Base-by-base conservation (phyloP, 2,888 invertebrate species). In the Drosophila mimetica region DNA sequence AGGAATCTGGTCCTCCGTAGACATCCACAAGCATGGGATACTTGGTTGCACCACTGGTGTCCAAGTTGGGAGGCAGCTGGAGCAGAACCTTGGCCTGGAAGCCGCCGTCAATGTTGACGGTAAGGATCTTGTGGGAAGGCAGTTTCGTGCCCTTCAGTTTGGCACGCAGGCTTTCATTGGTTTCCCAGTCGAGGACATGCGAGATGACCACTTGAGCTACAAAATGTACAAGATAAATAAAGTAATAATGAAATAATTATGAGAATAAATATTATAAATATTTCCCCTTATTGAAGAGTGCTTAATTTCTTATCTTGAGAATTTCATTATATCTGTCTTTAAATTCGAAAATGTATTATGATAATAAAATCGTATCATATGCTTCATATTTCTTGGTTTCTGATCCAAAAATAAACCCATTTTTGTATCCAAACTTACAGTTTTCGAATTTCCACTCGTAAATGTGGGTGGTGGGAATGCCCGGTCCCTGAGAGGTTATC, bases 1-100 rank as follows among this genome's bases (percentile, higher is more conserved):
- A 96, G 0, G 97, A 95, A 86, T 97, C 97, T 0, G 99, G 99
- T 5, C 98, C 99, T 4, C 96, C 98, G 90, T 99, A 97, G 94
- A 97, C 97, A 90, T 96, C 95, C 63, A 97, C 94, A 32, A 97
- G 91, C 92, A 97, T 93, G 0, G 97, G 97, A 88, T 97, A 95
- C 89, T 97, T 92, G 2, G 94, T 95, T 25, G 92, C 90, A 28
- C 95, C 95, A 37, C 94, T 93, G 47, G 93, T 92, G 89, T 94
- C 94, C 71, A 96, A 93, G 80, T 96, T 94, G 0, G 94, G 93
- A 0, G 97, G 97, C 46, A 96, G 92, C 89, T 95, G 94, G 34
- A 97, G 92, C 70, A 94, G 93, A 0, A 96, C 97, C 72, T 95
- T 95, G 1, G 96, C 96, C 36, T 94, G 93, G 65, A 92, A 91